Percentiles rank a stretch among this genome's conserved stretches.
Conservation (phyloP, 2,888 invertebrate genomes). For the Apamea sordens region DNA sequence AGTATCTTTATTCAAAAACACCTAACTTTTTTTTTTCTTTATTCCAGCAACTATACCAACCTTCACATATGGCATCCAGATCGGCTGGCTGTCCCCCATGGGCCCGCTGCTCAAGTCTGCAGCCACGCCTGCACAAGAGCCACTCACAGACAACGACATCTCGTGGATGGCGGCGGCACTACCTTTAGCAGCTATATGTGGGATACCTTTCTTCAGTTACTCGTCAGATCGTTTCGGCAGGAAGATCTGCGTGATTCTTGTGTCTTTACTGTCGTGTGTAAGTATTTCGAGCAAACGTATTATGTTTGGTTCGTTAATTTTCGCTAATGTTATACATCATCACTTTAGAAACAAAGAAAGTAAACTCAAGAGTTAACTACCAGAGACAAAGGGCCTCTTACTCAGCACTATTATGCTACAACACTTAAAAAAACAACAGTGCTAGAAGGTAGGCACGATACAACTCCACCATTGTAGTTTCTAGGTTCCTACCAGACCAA, state of each 20-base stretch:
- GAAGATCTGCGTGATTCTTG: slow-evolving; percentile 86
- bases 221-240: slow-evolving; percentile 86
- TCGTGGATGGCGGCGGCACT: slow-evolving; percentile 89
- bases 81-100: slow-evolving; percentile 89
- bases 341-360: not conserved
- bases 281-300: slow-evolving; percentile 70
- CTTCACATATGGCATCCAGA: slow-evolving; percentile 87
- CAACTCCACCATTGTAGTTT: not conserved
- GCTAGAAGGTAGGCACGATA: no score
- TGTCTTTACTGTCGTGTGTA: slow-evolving; percentile 87
- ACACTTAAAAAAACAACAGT: not conserved
- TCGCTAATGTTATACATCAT: not conserved
- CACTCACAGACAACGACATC: slow-evolving; percentile 79
- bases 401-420: not conserved
- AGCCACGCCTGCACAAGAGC: slow-evolving; percentile 73
- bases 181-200: slow-evolving; percentile 86
- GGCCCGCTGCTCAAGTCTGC: slow-evolving; percentile 82
- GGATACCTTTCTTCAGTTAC: slow-evolving; percentile 88
- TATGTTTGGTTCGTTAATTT: not conserved
- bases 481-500: not conserved
- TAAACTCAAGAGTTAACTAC: not conserved
- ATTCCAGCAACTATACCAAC: slow-evolving; percentile 87
- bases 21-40: not conserved
- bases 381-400: not conserved
- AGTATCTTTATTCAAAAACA: not conserved